A percentile compares a stretch with the other conserved stretches of the same genome.
phyloP scores from a whole-genome alignment of 2,113 vertebrate species.

The Siphamia tubifer region DNA sequence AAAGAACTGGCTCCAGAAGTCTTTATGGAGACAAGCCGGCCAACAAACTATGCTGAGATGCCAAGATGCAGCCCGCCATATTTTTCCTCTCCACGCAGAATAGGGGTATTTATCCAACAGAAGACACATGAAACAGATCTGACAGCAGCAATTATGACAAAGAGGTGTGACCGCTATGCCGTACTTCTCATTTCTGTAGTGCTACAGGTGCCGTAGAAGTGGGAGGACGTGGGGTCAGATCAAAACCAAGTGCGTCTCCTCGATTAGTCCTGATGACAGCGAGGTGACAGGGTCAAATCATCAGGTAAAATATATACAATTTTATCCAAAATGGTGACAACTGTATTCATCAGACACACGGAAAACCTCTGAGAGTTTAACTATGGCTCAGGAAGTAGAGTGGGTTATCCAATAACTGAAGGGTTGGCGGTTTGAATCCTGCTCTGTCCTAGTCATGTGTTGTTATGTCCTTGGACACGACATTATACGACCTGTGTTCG shows the following conservation, averaged over 20 bases:
- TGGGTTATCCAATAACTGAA: no score
- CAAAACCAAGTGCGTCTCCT: neutral
- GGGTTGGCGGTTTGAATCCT: no score
- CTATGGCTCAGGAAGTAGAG: no score
- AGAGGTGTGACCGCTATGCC: constrained; percentile 21
- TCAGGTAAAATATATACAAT: no score
- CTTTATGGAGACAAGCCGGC: neutral
- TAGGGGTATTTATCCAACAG: constrained; percentile 42
- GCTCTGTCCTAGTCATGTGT: no score
- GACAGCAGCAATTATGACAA: constrained; percentile 53
- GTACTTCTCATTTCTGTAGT: constrained; percentile 27
- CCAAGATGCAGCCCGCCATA: neutral
- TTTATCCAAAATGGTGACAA: no score
- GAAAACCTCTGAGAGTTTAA: no score
- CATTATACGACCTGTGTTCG: no score
- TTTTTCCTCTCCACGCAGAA: neutral
- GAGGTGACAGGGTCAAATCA: no score
- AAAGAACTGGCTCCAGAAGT: neutral
- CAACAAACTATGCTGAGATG: constrained; percentile 11
- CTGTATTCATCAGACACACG: no score
- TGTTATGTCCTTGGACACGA: no score
- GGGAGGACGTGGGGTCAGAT: neutral
- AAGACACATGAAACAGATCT: constrained; percentile 41
- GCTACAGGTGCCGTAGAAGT: neutral
- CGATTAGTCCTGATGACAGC: neutral